Evolutionary conservation across 2,113 vertebrate species (phyloP), one percentile per base, ranked within the genome.

Genomic region (Micronisus gabar): DNA sequence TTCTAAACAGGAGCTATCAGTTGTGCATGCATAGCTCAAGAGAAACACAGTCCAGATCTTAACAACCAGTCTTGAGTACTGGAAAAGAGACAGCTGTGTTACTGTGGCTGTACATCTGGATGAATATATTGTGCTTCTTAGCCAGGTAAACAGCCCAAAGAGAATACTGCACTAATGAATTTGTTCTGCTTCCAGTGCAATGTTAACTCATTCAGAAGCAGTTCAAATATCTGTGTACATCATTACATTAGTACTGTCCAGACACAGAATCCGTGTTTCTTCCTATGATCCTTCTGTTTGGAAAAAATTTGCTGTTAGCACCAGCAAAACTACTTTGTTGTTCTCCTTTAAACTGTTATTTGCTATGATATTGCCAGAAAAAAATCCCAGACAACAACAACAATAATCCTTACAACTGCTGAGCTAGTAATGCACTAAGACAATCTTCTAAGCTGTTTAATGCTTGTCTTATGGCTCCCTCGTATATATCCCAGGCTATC

Each of bases 371-470:
- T 27, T 50, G n/a, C 26, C 32, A 72, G 63, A 38, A 81, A 74
- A 91, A 72, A 76, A 92, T 81, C 86, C 80, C 55, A 58, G 89
- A 59, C 67, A 91, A 34, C 85, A 91, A 34, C 79, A 94, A 7
- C 90, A 84, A 58, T 92, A 96, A 97, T 96, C 94, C 83, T 73
- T 91, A 81, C 83, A 93, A 84, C 76, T 86, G 91, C 89, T 96
- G 96, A 96, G 92, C 93, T 89, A 87, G 94, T 96, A 95, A 89
- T 71, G 76, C 86, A 78, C 47, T 83, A 86, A 97, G 93, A 86
- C 89, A 65, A 93, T 81, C 93, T 96, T 71, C 81, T 96, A 97
- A 97, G 93, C 93, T 0, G 21, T 96, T 96, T 97, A 97, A 95
- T 6, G 5, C 93, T 84, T 71, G 56, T 96, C 90, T 95, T 92